phyloP scores from a whole-genome alignment of 1,140 invertebrate genomes.

The Ridgeia piscesae region DNA sequence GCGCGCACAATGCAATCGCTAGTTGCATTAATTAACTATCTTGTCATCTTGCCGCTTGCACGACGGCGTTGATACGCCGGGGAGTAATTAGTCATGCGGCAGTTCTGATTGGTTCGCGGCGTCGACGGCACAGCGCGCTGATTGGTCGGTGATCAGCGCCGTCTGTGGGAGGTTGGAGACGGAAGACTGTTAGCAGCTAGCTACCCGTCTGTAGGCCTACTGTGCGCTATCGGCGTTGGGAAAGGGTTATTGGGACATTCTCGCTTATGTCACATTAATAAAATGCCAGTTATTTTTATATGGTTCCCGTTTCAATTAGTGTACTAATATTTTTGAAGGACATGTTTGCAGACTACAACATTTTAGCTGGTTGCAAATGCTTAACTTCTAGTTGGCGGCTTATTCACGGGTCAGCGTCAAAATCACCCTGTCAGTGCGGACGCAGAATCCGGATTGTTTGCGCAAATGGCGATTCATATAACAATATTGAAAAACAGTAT shows the following conservation, averaged over 20 bases:
- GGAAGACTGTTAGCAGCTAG: not conserved
- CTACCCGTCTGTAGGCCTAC: not conserved
- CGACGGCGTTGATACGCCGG: not conserved
- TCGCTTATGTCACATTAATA: not conserved
- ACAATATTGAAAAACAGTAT: too few species aligned
- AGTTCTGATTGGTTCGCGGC: not conserved
- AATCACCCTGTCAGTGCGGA: too few species aligned
- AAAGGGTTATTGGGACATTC: not conserved
- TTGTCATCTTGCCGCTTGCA: not conserved
- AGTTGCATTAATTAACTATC: constrained; percentile 6
- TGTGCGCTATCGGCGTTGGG: not conserved
- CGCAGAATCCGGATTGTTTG: too few species aligned
- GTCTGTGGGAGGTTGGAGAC: not conserved
- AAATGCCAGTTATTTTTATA: not conserved
- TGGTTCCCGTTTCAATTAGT: not conserved
- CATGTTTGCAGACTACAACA: too few species aligned
- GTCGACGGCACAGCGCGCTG: not conserved
- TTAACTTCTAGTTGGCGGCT: too few species aligned
- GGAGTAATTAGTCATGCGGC: not conserved
- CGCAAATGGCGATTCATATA: too few species aligned
- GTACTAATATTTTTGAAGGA: not conserved
- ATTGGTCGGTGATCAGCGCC: not conserved
- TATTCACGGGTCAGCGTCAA: too few species aligned
- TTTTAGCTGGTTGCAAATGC: too few species aligned
- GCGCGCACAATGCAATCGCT: constrained; percentile 3